phyloP scores from a whole-genome alignment of 2,113 vertebrate genomes.

The Dipodomys spectabilis region DNA sequence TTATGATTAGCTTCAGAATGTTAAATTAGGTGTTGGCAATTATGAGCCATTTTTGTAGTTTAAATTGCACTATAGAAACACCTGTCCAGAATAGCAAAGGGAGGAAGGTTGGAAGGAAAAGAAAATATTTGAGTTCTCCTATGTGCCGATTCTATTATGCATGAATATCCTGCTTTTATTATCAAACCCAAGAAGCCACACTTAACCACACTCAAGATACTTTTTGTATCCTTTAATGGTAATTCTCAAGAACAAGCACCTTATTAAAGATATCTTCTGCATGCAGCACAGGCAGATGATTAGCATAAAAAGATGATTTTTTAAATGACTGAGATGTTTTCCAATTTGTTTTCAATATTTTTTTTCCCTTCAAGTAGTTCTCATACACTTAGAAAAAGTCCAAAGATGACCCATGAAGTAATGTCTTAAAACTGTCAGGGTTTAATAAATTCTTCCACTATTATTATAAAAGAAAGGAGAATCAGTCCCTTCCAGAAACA shows the following conservation, averaged over 20 bases:
- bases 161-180: constrained; percentile 80
- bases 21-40: constrained; percentile 85
- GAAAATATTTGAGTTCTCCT: constrained; percentile 71
- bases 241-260: constrained; percentile 70
- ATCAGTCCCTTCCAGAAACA: neutral
- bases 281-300: constrained; percentile 19
- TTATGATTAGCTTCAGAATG: constrained; percentile 86
- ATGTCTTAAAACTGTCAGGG: neutral
- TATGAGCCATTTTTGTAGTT: constrained; percentile 84
- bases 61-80: constrained; percentile 83
- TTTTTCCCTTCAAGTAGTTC: neutral
- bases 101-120: constrained; percentile 67
- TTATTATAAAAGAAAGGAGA: neutral
- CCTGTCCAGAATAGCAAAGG: constrained; percentile 84
- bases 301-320: constrained; percentile 46
- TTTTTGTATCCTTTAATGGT: constrained; percentile 73
- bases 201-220: constrained; percentile 79
- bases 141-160: constrained; percentile 81
- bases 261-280: constrained; percentile 80
- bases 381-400: constrained; percentile 13
- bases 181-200: constrained; percentile 81
- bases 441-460: neutral
- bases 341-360: constrained; percentile 48
- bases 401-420: neutral
- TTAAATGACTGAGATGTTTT: constrained; percentile 55